Conservation (phyloP, 2,797 vertebrate species). For the Premnoplex brunnescens region DNA sequence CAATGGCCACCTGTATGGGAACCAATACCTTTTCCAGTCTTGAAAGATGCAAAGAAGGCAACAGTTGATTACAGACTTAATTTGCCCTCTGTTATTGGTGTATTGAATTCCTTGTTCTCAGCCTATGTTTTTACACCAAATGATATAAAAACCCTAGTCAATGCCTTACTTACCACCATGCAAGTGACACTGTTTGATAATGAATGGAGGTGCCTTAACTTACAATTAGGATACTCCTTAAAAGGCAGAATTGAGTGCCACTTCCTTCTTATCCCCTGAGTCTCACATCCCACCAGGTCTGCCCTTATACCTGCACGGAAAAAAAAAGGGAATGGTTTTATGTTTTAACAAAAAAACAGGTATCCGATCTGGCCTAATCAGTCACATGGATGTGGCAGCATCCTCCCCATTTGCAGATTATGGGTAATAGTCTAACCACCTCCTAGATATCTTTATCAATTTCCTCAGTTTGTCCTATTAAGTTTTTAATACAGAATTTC, state of each 20-base stretch:
- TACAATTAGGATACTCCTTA: not conserved
- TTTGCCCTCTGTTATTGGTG: too few species aligned
- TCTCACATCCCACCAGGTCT: not conserved
- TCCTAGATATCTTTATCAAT: not conserved
- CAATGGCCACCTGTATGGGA: too few species aligned
- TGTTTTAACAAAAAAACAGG: not conserved
- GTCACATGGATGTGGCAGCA: not conserved
- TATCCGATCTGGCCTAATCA: not conserved
- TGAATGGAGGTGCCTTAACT: too few species aligned
- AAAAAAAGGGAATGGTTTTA: not conserved
- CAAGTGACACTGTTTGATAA: too few species aligned
- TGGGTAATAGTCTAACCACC: not conserved
- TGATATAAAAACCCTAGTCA: too few species aligned
- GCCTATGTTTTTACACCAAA: too few species aligned
- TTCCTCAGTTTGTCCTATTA: not conserved
- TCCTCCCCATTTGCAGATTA: not conserved
- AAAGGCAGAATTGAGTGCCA: not conserved
- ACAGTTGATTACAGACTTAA: too few species aligned
- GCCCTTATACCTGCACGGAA: not conserved
- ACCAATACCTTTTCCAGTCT: too few species aligned
- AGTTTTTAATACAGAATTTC: not conserved
- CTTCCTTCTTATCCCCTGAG: not conserved
- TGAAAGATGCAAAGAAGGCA: too few species aligned
- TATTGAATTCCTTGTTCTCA: too few species aligned
- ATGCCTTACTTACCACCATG: too few species aligned